Evolutionary conservation across 2,888 invertebrate genomes (phyloP).

Genomic region (Agrochola macilenta): DNA sequence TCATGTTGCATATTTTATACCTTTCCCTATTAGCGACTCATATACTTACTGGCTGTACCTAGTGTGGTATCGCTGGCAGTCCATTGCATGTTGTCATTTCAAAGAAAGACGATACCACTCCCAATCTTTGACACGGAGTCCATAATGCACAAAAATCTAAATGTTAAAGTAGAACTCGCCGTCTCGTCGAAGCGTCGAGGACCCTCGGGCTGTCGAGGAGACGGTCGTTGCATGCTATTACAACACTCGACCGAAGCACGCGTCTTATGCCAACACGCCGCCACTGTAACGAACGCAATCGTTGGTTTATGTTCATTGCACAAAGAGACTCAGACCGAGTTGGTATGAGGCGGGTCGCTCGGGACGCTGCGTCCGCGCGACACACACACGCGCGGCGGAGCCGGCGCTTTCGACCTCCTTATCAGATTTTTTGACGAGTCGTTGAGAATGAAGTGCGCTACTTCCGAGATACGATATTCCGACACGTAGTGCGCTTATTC

Average conservation of each 20-base stretch:
- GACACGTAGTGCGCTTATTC: conserved; percentile 58
- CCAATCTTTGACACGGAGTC: conserved; percentile 81
- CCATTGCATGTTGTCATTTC: conserved; percentile 88
- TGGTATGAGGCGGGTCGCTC: conserved; percentile 77
- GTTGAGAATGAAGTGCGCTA: conserved; percentile 64
- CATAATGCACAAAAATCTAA: conserved; percentile 82
- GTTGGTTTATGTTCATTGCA: conserved; percentile 36
- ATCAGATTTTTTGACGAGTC: conserved; percentile 72
- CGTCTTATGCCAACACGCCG: conserved; percentile 75
- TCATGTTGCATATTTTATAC: conserved; percentile 90
- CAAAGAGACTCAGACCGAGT: conserved; percentile 60
- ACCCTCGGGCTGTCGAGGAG: conserved; percentile 74
- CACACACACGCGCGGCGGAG: conserved; percentile 89
- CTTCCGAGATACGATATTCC: conserved; percentile 48
- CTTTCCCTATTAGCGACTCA: conserved; percentile 89
- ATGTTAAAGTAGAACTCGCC: conserved; percentile 80
- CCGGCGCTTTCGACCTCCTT: conserved; percentile 85
- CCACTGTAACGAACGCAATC: conserved; percentile 31
- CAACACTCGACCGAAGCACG: conserved; percentile 79
- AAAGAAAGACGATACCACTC: conserved; percentile 79
- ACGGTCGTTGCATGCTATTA: conserved; percentile 84
- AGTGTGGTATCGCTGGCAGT: conserved; percentile 85
- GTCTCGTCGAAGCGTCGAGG: conserved; percentile 74
- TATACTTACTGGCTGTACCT: conserved; percentile 83
- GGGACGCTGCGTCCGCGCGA: conserved; percentile 80